These are phyloP conservation scores for Eupleurogrammus muticus DNA, from an alignment of 2,797 vertebrate species.

Conservation along the genomic window DNA sequence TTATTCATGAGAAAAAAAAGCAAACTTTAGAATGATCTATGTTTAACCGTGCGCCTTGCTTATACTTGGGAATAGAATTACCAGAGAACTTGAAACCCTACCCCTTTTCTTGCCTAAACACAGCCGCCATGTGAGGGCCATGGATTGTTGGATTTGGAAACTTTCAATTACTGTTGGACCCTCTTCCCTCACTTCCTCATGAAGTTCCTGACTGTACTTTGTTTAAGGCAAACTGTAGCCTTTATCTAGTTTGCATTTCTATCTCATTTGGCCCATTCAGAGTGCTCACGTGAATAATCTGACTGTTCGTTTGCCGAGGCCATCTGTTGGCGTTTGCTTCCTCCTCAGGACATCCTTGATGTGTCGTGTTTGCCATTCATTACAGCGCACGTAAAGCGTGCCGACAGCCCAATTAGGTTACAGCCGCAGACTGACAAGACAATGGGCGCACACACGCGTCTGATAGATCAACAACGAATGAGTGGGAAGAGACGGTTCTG, in stretches of 20 bases:
- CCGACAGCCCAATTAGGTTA: slow-evolving; percentile 76
- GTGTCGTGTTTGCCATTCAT: slow-evolving; percentile 72
- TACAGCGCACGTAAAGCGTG: slow-evolving; percentile 65
- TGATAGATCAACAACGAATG: slow-evolving; percentile 25
- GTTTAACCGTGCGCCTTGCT: background rate
- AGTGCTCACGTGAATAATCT: slow-evolving; percentile 59
- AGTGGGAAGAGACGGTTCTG: slow-evolving; percentile 13
- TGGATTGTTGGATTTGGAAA: slow-evolving; percentile 15
- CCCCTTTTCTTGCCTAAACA: background rate
- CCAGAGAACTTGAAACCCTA: background rate
- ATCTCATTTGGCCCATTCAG: slow-evolving; percentile 46
- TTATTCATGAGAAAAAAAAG: background rate
- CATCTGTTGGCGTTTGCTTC: slow-evolving; percentile 77
- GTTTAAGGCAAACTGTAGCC: slow-evolving; percentile 16
- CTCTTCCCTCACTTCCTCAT: background rate
- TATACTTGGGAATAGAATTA: too few species aligned
- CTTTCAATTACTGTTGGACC: background rate
- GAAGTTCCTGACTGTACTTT: background rate
- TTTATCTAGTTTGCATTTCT: slow-evolving; percentile 65
- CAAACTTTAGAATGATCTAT: background rate
- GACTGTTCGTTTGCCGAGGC: slow-evolving; percentile 70
- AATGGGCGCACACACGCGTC: slow-evolving; percentile 37
- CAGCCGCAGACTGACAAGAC: slow-evolving; percentile 53
- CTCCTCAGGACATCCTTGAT: slow-evolving; percentile 68
- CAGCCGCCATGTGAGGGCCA: slow-evolving; percentile 2